Percentiles rank a stretch among this genome's conserved stretches.
These are phyloP conservation scores for Linepithema humile DNA, from an alignment of 1,140 invertebrate species.

Conservation along the genomic window DNA sequence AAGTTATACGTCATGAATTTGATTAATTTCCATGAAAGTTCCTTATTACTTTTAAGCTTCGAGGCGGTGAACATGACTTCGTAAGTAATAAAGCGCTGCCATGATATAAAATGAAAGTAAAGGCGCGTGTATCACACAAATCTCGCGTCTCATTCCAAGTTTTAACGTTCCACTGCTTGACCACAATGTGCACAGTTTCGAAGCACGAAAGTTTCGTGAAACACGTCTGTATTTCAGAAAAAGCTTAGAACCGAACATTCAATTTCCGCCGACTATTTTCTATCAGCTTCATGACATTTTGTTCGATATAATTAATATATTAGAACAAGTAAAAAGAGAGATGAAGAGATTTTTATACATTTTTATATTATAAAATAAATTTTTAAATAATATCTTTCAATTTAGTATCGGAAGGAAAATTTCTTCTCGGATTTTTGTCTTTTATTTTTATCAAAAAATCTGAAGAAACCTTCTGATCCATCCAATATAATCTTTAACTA, in stretches of 20 bases:
- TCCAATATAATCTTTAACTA: too few relatives aligned
- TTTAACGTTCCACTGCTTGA: conserved; percentile 20
- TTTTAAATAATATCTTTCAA: background rate
- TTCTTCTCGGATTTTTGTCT: too few relatives aligned
- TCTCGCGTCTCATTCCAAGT: background rate
- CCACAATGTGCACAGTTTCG: conserved; percentile 8
- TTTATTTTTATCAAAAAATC: too few relatives aligned
- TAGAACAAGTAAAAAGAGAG: background rate
- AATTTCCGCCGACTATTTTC: background rate
- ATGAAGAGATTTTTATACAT: background rate
- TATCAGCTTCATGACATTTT: background rate
- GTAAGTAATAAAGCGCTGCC: conserved; percentile 13
- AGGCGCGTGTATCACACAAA: conserved; percentile 46
- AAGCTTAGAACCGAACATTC: background rate
- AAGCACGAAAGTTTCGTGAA: conserved; percentile 9
- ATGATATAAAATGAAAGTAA: conserved; percentile 28
- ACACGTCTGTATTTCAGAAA: background rate
- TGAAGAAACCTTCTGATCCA: too few relatives aligned
- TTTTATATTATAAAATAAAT: background rate
- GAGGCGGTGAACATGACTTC: conserved; percentile 24
- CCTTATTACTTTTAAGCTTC: background rate
- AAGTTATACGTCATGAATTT: background rate
- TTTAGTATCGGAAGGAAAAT: background rate
- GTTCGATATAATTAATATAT: background rate
- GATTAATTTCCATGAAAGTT: conserved; percentile 3